These are phyloP conservation scores for Aeoliscus strigatus DNA, from an alignment of 2,797 vertebrate species.

Conservation along the genomic window DNA sequence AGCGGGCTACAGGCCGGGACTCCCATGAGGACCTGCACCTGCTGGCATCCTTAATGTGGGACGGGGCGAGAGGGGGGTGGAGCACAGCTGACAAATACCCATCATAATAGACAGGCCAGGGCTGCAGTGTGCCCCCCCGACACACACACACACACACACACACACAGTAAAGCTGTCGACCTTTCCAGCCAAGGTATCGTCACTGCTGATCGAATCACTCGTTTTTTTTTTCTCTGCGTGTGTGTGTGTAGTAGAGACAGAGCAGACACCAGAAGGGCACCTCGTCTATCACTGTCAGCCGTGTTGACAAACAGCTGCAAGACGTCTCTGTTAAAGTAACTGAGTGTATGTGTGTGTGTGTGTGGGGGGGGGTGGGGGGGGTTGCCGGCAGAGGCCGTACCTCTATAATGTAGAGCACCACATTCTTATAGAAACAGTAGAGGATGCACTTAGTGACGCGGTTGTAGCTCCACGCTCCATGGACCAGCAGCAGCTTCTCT, in stretches of 20 bases:
- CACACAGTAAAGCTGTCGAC: slow-evolving; percentile 36
- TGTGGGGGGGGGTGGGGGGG: slow-evolving; percentile 17
- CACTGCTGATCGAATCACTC: slow-evolving; percentile 53
- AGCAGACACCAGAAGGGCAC: slow-evolving; percentile 73
- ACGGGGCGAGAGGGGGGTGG: slow-evolving; percentile 26
- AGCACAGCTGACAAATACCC: slow-evolving; percentile 73
- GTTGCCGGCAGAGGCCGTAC: slow-evolving; percentile 68
- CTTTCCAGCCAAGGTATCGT: slow-evolving; percentile 44
- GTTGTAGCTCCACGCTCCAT: slow-evolving; percentile 98
- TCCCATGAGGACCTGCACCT: slow-evolving; percentile 68
- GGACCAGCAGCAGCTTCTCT: slow-evolving; percentile 92
- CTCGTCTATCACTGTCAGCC: slow-evolving; percentile 77
- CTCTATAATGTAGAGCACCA: slow-evolving; percentile 99
- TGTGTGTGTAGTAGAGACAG: slow-evolving; percentile 56
- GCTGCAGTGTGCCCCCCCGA: slow-evolving; percentile 26
- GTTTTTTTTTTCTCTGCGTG: slow-evolving; percentile 18
- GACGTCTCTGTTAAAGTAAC: slow-evolving; percentile 73
- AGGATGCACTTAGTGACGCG: slow-evolving; percentile 97
- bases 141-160: slow-evolving; percentile 25
- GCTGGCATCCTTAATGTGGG: slow-evolving; percentile 71
- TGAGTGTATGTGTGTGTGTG: slow-evolving; percentile 31
- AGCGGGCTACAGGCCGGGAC: slow-evolving; percentile 15
- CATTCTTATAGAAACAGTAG: slow-evolving; percentile 99
- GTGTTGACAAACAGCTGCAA: slow-evolving; percentile 75
- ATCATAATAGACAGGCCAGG: slow-evolving; percentile 38